These are phyloP conservation scores for Monochamus saltuarius DNA, from an alignment of 1,140 invertebrate species.

Conservation along the genomic window DNA sequence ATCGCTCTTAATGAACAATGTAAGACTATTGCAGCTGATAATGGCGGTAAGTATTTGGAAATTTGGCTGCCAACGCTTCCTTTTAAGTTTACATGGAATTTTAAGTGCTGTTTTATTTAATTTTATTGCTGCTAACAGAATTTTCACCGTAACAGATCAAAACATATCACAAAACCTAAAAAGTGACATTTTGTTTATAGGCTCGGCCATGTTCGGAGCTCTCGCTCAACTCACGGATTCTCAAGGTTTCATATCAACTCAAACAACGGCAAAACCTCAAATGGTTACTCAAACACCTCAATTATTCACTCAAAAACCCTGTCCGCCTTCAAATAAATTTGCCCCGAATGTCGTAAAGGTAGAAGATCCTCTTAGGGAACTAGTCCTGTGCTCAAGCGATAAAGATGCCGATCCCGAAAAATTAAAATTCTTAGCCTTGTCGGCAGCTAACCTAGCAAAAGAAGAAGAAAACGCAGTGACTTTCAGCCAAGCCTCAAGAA, in stretches of 20 bases:
- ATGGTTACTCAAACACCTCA: too few relatives aligned
- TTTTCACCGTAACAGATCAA: neutral
- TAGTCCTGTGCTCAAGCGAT: conserved; percentile 56
- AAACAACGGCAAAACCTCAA: neutral
- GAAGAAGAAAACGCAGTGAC: conserved; percentile 1
- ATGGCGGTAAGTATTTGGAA: too few relatives aligned
- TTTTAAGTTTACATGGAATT: too few relatives aligned
- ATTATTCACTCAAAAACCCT: too few relatives aligned
- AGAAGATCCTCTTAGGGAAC: conserved; percentile 58
- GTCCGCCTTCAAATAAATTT: too few relatives aligned
- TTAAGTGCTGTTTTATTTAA: neutral
- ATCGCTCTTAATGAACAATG: conserved; percentile 9
- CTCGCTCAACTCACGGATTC: conserved; percentile 37
- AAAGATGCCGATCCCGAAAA: conserved; percentile 49
- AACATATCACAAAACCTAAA: neutral
- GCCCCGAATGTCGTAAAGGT: neutral
- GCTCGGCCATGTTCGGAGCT: conserved; percentile 37
- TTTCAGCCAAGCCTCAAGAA: conserved; percentile 20
- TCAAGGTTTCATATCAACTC: conserved; percentile 18
- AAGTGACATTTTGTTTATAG: conserved; percentile 15
- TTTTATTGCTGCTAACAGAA: neutral
- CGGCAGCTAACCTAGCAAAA: conserved; percentile 49
- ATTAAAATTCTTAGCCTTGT: conserved; percentile 54
- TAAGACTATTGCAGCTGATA: too few relatives aligned
- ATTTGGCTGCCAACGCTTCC: too few relatives aligned